A percentile compares a stretch with the other conserved stretches of the same genome.
These are phyloP conservation scores for Gallirallus australis DNA, from an alignment of 2,797 vertebrate genomes.

Conservation along the genomic window DNA sequence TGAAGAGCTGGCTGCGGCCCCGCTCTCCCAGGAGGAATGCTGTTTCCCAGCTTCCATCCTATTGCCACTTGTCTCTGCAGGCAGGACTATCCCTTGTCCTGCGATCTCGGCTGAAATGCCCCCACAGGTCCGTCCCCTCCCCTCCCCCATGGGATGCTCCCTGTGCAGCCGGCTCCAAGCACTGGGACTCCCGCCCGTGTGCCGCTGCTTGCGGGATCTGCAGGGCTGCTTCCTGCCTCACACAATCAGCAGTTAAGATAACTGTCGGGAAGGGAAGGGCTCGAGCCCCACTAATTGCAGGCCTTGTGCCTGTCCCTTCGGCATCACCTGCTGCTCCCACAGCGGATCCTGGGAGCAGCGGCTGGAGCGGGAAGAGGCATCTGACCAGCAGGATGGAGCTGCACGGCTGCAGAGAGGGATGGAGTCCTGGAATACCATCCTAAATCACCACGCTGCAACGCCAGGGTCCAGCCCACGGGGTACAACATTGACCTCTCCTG, in stretches of 20 bases:
- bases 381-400: neutral
- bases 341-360: neutral
- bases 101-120: accelerated
- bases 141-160: accelerated
- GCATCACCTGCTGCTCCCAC: neutral
- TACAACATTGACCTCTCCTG: neutral
- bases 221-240: neutral
- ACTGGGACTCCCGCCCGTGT: accelerated
- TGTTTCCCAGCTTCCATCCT: neutral
- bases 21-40: neutral
- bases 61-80: neutral
- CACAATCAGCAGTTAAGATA: neutral
- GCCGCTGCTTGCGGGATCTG: neutral
- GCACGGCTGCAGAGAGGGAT: neutral
- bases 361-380: accelerated
- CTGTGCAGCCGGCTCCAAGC: accelerated
- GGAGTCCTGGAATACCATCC: neutral
- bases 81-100: neutral
- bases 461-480: accelerated
- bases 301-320: accelerated
- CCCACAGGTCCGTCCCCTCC: neutral
- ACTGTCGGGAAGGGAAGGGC: neutral
- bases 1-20: neutral
- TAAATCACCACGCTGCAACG: accelerated
- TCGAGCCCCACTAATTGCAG: constrained; percentile 11